phyloP scores from a whole-genome alignment of 2,888 invertebrate species.

The Adela reaumurella region DNA sequence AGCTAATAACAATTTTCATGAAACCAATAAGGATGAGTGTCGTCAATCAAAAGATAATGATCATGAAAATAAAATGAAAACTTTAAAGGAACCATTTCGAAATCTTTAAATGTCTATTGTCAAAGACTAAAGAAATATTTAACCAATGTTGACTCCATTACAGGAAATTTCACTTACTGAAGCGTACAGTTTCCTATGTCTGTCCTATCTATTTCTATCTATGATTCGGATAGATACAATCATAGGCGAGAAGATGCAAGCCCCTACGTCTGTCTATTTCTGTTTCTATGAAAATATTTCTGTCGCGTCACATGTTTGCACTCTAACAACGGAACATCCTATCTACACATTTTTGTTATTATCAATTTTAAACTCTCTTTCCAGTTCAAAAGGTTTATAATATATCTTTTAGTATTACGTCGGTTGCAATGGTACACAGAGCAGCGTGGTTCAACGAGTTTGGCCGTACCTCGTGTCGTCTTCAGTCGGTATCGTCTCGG shows the following conservation, averaged over 20 bases:
- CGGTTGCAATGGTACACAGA: conserved; percentile 1
- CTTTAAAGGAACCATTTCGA: too few species aligned
- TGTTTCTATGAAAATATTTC: conserved; percentile 34
- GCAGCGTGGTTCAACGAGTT: conserved; percentile 4
- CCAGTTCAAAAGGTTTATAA: not conserved
- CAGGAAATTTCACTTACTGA: too few species aligned
- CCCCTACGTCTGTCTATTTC: conserved; percentile 23
- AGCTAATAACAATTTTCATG: too few species aligned
- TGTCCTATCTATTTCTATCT: too few species aligned
- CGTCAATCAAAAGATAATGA: too few species aligned
- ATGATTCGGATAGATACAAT: not conserved
- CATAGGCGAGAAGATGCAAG: not conserved
- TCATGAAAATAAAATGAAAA: too few species aligned
- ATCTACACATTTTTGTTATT: conserved; percentile 2
- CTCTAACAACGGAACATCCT: conserved; percentile 15
- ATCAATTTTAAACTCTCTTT: not conserved
- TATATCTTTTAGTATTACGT: not conserved
- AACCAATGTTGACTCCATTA: too few species aligned
- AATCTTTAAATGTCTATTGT: too few species aligned
- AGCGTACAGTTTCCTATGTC: too few species aligned
- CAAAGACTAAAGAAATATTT: too few species aligned
- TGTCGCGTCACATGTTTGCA: conserved; percentile 27
- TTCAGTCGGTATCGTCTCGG: not conserved
- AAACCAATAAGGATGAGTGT: too few species aligned
- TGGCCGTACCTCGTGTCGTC: not conserved